phyloP scores from a whole-genome alignment of 2,113 vertebrate species.

The Chinchilla lanigera region DNA sequence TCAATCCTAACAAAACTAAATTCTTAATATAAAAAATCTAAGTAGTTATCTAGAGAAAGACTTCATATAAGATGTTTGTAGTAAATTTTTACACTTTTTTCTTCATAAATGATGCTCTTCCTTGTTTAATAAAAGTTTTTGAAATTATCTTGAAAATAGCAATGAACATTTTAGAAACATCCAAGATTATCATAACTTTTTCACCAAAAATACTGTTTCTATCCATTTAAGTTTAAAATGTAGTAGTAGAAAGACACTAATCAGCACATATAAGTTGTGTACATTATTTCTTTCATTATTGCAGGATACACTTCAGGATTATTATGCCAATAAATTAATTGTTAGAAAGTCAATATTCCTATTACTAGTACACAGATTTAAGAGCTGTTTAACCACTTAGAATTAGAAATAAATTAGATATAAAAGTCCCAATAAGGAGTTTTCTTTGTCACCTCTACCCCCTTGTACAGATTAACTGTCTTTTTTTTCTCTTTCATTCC shows the following conservation, averaged over 20 bases:
- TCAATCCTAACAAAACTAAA: conserved; percentile 61
- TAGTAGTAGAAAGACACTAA: background rate
- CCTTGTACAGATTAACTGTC: background rate
- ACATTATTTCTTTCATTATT: background rate
- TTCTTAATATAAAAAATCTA: conserved; percentile 54
- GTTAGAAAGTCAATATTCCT: background rate
- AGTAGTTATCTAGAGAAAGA: background rate
- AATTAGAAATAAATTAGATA: background rate
- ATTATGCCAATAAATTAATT: background rate
- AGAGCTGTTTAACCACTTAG: background rate
- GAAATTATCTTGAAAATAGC: background rate
- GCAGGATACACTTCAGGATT: background rate
- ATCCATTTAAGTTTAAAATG: background rate
- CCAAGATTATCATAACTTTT: background rate
- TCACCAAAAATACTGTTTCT: background rate
- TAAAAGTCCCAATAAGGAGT: background rate
- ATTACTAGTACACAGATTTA: background rate
- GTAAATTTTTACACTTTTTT: background rate
- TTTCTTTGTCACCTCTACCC: background rate
- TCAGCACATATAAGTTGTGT: background rate
- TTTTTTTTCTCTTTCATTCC: background rate
- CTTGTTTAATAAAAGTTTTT: conserved; percentile 14
- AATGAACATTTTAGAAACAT: background rate
- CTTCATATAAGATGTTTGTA: background rate
- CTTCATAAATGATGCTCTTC: background rate